Evolutionary conservation across 2,888 invertebrate genomes (phyloP).

Genomic region (Spodoptera exigua): DNA sequence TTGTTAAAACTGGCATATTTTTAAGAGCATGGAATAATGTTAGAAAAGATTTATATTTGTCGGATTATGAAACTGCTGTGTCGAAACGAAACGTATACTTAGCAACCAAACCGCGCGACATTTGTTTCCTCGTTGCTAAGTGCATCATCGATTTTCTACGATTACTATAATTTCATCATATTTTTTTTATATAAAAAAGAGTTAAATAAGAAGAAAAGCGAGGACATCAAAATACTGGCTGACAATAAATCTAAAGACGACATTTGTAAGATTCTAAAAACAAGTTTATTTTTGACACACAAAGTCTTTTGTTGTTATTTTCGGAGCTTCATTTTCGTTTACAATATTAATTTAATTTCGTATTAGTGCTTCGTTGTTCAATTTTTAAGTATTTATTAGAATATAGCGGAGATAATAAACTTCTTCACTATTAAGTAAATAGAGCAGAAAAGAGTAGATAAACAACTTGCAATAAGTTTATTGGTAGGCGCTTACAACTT

Average conservation of each 20-base stretch:
- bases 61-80: slow-evolving; percentile 38
- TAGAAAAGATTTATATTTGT: too few relatives aligned
- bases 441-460: slow-evolving; percentile 33
- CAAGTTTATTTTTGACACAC: slow-evolving; percentile 67
- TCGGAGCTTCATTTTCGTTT: slow-evolving; percentile 65
- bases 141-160: slow-evolving; percentile 75
- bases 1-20: too few relatives aligned
- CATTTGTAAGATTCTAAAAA: slow-evolving; percentile 69
- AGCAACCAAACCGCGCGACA: slow-evolving; percentile 70
- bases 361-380: slow-evolving; percentile 44
- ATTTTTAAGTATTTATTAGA: slow-evolving; percentile 32
- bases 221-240: slow-evolving; percentile 39
- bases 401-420: slow-evolving; percentile 11
- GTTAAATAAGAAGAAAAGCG: slow-evolving; percentile 10
- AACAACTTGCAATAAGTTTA: slow-evolving; percentile 44
- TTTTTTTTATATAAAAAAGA: neutral
- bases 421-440: slow-evolving; percentile 13
- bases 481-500: slow-evolving; percentile 41
- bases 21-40: too few relatives aligned
- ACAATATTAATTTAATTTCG: slow-evolving; percentile 59
- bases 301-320: slow-evolving; percentile 63
- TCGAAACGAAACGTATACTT: slow-evolving; percentile 61
- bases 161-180: slow-evolving; percentile 15
- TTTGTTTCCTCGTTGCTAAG: slow-evolving; percentile 80
- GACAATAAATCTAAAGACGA: slow-evolving; percentile 26